Evolutionary conservation across 1,140 invertebrate species (phyloP), one percentile per base, ranked within the genome.

Genomic region (Magallana gigas): DNA sequence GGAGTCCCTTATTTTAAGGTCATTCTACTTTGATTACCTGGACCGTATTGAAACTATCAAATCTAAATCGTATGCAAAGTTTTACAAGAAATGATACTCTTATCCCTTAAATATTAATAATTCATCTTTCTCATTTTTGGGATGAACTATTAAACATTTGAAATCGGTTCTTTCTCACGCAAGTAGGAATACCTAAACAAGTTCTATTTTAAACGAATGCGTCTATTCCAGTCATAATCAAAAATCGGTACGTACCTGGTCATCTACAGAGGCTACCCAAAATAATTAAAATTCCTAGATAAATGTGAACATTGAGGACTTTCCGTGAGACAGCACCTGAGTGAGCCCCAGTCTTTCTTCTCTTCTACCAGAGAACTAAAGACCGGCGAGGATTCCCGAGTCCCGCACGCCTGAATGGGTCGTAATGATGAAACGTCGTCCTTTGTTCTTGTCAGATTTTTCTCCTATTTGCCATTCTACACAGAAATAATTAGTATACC

Each of bases 401-500:
- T 29, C 11, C 36, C 36, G 11, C 68, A 76, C 68, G 68, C 68
- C 68, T 76, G 23, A 76, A 76, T 76, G 68, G 36, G 12, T 29
- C 68, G 68, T 76, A 48, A 76, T 76, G 68, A 76, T 76, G 68
- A 29, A 12, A 8, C 11, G 68, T 29, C 68, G 36, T 76, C 23
- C 68, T 36, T 36, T 29, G 68, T 76, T 76, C 68, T 18, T 76
- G 68, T 76, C 68, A 76, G 14, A 64, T 76, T 76, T 76, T 76
- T 76, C 68, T 29, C 18, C 23, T 76, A 76, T 76, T 76, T 76
- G 68, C 68, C 68, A 76, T 76, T 76, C 68, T 18, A 76, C 68
- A 76, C 36, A 76, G 68, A 76, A 76, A 76, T 76, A 76, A 76
- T 76, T 76, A 76, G 68, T 76, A 18, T 76, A 76, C 68, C 68